Evolutionary conservation across 2,888 invertebrate genomes (phyloP).

Genomic region (Phragmatobia fuliginosa): DNA sequence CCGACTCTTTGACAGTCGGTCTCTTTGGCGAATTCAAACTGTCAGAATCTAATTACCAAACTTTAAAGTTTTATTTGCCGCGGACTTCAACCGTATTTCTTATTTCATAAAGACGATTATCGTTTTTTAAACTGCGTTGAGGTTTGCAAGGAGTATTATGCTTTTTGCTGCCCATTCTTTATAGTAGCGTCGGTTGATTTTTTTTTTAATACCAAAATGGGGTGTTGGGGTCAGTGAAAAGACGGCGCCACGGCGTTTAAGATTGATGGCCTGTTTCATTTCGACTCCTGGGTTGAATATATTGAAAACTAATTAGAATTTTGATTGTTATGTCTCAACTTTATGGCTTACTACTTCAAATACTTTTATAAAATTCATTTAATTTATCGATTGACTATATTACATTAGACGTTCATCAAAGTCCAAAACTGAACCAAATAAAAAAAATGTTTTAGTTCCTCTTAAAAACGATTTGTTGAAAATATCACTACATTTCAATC

Average conservation of each 20-base stretch:
- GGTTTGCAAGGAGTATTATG: constrained; percentile 55
- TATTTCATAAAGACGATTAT: constrained; percentile 51
- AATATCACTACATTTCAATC: too few relatives aligned
- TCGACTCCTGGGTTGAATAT: constrained; percentile 65
- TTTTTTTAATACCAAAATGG: constrained; percentile 66
- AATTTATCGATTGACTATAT: constrained; percentile 3
- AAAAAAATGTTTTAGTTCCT: too few relatives aligned
- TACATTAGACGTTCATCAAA: neutral
- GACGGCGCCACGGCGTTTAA: constrained; percentile 74
- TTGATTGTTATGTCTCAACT: constrained; percentile 51
- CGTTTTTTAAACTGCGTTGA: constrained; percentile 25
- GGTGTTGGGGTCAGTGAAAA: constrained; percentile 79
- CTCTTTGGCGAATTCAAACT: constrained; percentile 81
- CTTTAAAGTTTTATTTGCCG: constrained; percentile 48
- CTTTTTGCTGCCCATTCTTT: constrained; percentile 79
- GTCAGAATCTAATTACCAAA: constrained; percentile 85
- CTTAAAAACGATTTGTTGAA: too few relatives aligned
- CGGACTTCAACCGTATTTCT: constrained; percentile 41
- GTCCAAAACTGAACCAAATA: too few relatives aligned
- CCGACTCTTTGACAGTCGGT: constrained; percentile 84
- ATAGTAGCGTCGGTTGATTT: constrained; percentile 71
- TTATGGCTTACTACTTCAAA: constrained; percentile 29
- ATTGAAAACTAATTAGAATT: constrained; percentile 69
- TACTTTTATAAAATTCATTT: neutral
- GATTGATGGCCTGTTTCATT: constrained; percentile 77